phyloP scores from a whole-genome alignment of 2,113 vertebrate species.

The Xiphias gladius region DNA sequence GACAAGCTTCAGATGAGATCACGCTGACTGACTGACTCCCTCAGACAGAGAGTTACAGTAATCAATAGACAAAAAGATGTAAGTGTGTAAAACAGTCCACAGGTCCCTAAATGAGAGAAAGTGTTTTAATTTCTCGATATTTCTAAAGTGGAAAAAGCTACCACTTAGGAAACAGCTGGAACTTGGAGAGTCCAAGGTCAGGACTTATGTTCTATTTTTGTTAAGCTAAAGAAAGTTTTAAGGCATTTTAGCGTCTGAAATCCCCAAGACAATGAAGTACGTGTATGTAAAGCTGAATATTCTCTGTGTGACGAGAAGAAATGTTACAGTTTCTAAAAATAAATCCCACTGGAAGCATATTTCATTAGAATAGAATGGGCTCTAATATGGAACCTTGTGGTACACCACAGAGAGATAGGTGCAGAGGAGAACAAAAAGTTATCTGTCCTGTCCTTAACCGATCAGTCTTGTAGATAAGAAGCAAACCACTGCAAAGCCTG shows the following conservation, averaged over 20 bases:
- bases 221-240: neutral
- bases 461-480: neutral
- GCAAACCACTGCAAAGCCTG: neutral
- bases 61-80: conserved; percentile 24
- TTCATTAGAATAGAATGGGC: neutral
- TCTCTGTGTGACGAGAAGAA: neutral
- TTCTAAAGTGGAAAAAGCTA: neutral
- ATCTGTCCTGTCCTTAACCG: neutral
- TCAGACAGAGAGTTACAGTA: conserved; percentile 26
- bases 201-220: neutral
- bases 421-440: neutral
- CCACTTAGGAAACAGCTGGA: neutral
- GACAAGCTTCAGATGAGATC: conserved; percentile 14
- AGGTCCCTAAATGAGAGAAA: neutral
- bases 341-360: neutral
- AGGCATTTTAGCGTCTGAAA: neutral
- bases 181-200: neutral
- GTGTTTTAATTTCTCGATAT: neutral
- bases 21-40: conserved; percentile 13
- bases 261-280: neutral
- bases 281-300: neutral
- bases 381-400: conserved; percentile 10
- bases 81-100: conserved; percentile 4
- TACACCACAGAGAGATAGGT: neutral
- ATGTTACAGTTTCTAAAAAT: neutral